These are phyloP conservation scores for Neosalanx taihuensis DNA, from an alignment of 2,797 vertebrate species.

Conservation along the genomic window DNA sequence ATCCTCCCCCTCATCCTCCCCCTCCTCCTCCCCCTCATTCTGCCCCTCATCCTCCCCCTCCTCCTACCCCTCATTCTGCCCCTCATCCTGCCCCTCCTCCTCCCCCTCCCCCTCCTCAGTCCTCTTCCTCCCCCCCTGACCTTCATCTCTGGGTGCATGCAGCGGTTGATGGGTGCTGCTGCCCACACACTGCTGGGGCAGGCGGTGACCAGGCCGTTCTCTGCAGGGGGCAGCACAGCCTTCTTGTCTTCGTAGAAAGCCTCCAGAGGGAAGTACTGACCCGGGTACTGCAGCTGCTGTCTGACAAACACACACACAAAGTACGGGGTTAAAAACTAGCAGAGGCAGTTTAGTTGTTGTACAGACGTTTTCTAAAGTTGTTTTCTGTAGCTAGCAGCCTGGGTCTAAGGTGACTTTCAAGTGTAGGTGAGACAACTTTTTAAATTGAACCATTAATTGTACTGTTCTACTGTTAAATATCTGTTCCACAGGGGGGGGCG, in stretches of 20 bases:
- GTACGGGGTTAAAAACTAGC: too few species aligned
- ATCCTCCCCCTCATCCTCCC: too few species aligned
- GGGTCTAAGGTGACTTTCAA: too few species aligned
- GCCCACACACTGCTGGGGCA: constrained; percentile 84
- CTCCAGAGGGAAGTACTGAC: constrained; percentile 94
- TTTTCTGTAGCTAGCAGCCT: too few species aligned
- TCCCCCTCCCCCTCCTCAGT: not conserved
- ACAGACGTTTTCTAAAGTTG: too few species aligned
- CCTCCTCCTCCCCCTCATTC: too few species aligned
- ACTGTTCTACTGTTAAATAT: too few species aligned
- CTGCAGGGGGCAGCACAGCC: constrained; percentile 81
- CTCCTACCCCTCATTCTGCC: not conserved
- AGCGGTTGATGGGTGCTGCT: constrained; percentile 86
- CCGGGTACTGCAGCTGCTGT: constrained; percentile 93
- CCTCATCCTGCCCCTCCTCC: not conserved
- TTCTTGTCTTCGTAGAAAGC: constrained; percentile 99
- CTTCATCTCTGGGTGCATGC: constrained; percentile 99
- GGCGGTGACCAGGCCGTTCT: constrained; percentile 74
- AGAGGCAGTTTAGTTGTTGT: too few species aligned
- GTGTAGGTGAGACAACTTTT: too few species aligned
- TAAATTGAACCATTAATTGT: too few species aligned
- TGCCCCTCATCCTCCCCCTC: too few species aligned
- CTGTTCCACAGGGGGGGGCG: too few species aligned
- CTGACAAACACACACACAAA: constrained; percentile 56
- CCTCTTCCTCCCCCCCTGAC: constrained; percentile 56